Evolutionary conservation across 2,888 invertebrate species (phyloP).

Genomic region (Diarsia brunnea): DNA sequence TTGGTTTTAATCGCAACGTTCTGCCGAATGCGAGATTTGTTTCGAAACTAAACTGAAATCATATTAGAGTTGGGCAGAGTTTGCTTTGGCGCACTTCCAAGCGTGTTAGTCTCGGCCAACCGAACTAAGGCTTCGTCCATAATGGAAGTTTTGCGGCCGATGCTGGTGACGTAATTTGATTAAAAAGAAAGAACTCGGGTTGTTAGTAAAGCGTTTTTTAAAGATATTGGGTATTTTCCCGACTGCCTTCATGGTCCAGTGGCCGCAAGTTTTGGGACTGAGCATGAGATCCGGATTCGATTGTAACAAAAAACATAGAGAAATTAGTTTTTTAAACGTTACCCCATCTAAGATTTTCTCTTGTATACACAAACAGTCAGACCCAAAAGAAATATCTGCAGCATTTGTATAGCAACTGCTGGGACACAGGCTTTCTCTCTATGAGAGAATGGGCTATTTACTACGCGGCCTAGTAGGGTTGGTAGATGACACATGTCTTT

Average conservation of each 20-base stretch:
- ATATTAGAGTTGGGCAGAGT: constrained; percentile 84
- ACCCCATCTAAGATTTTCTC: too few species aligned
- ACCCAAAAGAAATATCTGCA: too few species aligned
- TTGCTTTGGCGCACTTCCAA: constrained; percentile 84
- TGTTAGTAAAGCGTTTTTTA: constrained; percentile 6
- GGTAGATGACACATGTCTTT: too few species aligned
- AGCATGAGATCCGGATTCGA: neutral
- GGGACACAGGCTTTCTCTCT: too few species aligned
- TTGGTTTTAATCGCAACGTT: constrained; percentile 69
- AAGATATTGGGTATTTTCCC: neutral
- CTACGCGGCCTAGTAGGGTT: too few species aligned
- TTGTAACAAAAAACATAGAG: neutral
- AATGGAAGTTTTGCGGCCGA: constrained; percentile 65
- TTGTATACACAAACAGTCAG: too few species aligned
- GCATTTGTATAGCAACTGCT: too few species aligned
- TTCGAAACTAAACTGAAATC: constrained; percentile 84
- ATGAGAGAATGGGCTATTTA: too few species aligned
- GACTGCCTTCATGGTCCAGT: neutral
- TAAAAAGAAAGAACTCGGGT: constrained; percentile 40
- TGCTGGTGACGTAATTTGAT: constrained; percentile 62
- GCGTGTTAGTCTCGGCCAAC: constrained; percentile 74
- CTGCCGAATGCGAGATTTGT: constrained; percentile 78
- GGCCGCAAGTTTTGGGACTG: neutral
- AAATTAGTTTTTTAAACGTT: too few species aligned
- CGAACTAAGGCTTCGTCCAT: constrained; percentile 69